These are phyloP conservation scores for Origma solitaria DNA, from an alignment of 2,113 vertebrate genomes.

Conservation along the genomic window DNA sequence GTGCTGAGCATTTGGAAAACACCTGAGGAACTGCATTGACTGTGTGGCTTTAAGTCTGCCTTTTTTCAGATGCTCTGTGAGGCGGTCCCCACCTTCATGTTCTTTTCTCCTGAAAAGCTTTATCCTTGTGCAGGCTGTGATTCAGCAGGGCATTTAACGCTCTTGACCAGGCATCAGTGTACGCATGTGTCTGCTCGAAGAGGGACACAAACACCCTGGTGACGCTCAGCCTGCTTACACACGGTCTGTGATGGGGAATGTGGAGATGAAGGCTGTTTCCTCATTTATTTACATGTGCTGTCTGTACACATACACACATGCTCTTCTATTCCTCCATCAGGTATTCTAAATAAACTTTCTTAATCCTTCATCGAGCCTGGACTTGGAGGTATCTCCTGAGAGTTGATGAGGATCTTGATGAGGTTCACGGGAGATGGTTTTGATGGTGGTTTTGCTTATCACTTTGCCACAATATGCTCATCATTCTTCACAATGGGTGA, in stretches of 20 bases:
- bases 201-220: not conserved
- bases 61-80: not conserved
- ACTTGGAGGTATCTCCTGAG: not conserved
- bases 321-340: not conserved
- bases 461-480: not conserved
- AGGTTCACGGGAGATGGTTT: not conserved
- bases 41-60: not conserved
- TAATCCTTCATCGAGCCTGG: not conserved
- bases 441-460: not conserved
- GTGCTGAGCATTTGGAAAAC: not conserved
- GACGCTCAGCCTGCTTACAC: not conserved
- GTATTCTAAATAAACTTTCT: not conserved
- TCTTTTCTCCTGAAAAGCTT: not conserved
- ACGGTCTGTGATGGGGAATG: not conserved
- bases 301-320: not conserved
- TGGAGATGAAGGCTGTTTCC: not conserved
- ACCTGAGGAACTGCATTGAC: not conserved
- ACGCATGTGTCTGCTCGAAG: not conserved
- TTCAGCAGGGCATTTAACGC: not conserved
- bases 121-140: not conserved
- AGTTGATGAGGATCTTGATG: not conserved
- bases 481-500: not conserved
- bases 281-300: fast-evolving
- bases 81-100: not conserved
- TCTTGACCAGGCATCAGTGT: not conserved